Evolutionary conservation across 2,797 vertebrate genomes (phyloP), one percentile per base, ranked within the genome.

Genomic region (Morelia viridis): DNA sequence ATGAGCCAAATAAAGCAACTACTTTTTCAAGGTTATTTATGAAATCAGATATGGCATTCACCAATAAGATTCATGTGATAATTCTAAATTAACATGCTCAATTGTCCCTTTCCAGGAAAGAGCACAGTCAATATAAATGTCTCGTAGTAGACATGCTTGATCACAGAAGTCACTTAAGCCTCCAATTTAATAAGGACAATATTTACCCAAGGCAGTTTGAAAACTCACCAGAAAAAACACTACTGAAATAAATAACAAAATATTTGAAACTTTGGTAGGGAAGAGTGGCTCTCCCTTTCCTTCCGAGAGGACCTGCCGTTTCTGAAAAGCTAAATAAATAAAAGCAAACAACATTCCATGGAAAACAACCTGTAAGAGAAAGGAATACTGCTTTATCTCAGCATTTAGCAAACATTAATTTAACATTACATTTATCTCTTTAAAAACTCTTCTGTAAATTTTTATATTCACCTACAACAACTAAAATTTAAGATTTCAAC

Each of bases 311-410:
- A 98, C 95, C 95, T 99, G 99, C 56, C 88, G 96, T 96, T 99
- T 99, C 97, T 99, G 99, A 89, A 99, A 97, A 92, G 98, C 97
- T 98, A 99, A 97, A 95, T 99, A 99, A 96, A 99, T 94, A 94
- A 99, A 99, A 96, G 99, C 99, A 95, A 99, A 99, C 24, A 99
- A 89, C 98, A 99, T 99, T 41, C 99, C 99, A 46, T 99, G 97
- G 94, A 99, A 98, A 96, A 99, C 98, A 19, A 98, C 99, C 99
- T 99, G 97, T 4, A 95, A 94, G 94, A 94, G 85, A 95, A 94
- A 92, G 90, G 26, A 93, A 91, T 31, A 90, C 6, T 84, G 11
- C 89, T 91, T 53, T 89, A 19, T 62, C 11, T 28, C 0, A 28
- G 13, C 19, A 90, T 92, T 89, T 83, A 24, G 64, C 28, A 24